Evolutionary conservation across 2,888 invertebrate genomes (phyloP).

Genomic region (Mimumesa dahlbomi): DNA sequence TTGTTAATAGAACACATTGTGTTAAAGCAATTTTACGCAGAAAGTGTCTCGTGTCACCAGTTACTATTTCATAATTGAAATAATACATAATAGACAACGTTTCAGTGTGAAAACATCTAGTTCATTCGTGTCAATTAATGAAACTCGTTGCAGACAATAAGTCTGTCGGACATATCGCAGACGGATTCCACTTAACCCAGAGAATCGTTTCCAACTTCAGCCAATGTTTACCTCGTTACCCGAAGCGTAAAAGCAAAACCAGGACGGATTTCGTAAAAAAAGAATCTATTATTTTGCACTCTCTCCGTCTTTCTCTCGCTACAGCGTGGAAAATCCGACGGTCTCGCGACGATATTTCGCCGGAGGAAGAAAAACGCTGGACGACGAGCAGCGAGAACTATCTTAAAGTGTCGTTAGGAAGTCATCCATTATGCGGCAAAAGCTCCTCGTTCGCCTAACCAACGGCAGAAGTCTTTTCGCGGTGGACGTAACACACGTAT

Average conservation of each 20-base stretch:
- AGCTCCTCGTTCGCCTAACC: slow-evolving; percentile 65
- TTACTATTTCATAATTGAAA: too few species aligned
- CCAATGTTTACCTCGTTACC: slow-evolving; percentile 63
- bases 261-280: slow-evolving; percentile 57
- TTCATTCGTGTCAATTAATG: too few species aligned
- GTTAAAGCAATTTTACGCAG: too few species aligned
- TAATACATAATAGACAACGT: too few species aligned
- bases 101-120: too few species aligned
- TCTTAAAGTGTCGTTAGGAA: slow-evolving; percentile 78
- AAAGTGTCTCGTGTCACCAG: too few species aligned
- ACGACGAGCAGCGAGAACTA: slow-evolving; percentile 70
- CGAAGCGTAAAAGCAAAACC: slow-evolving; percentile 18
- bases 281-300: slow-evolving; percentile 73
- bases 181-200: neutral
- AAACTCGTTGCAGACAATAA: too few species aligned
- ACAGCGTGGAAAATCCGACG: too few species aligned
- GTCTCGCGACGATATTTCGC: slow-evolving; percentile 34
- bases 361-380: slow-evolving; percentile 59
- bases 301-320: slow-evolving; percentile 34
- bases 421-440: slow-evolving; percentile 76
- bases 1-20: too few species aligned
- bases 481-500: slow-evolving; percentile 62
- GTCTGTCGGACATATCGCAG: too few species aligned
- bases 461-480: slow-evolving; percentile 67
- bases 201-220: slow-evolving; percentile 44